Conservation (phyloP, 2,888 invertebrate genomes). For the Cyaniris semiargus region DNA sequence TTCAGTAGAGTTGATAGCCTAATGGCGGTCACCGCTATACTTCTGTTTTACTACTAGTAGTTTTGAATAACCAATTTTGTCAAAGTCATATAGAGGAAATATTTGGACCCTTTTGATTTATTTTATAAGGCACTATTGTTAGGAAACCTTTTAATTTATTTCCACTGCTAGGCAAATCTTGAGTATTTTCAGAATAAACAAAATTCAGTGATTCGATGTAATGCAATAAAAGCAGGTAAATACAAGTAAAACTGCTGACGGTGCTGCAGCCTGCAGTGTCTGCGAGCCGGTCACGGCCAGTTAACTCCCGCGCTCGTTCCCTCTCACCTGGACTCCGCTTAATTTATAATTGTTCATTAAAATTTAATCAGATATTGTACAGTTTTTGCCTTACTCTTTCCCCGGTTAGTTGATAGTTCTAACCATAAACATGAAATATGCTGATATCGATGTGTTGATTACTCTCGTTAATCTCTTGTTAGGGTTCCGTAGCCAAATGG, state of each 20-base stretch:
- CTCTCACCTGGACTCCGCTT: conserved; percentile 22
- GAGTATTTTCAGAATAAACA: not conserved
- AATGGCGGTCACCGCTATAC: too few relatives aligned
- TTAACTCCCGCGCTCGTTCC: conserved; percentile 11
- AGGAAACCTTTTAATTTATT: too few relatives aligned
- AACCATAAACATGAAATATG: not conserved
- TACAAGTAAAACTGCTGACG: conserved; percentile 10
- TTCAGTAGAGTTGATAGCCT: too few relatives aligned
- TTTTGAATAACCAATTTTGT: too few relatives aligned
- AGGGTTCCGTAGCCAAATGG: too few relatives aligned
- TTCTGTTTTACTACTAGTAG: too few relatives aligned
- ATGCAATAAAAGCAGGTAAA: not conserved
- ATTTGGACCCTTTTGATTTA: too few relatives aligned
- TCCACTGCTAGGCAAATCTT: not conserved
- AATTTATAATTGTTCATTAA: conserved; percentile 23
- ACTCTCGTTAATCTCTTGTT: not conserved
- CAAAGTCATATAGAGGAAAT: too few relatives aligned
- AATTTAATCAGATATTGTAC: conserved; percentile 8
- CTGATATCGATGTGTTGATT: not conserved
- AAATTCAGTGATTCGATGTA: not conserved
- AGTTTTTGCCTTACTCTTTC: not conserved
- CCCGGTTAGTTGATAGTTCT: not conserved
- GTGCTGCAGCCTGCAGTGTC: conserved; percentile 10
- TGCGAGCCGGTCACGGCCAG: conserved; percentile 12
- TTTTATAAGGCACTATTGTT: too few relatives aligned